Conservation (phyloP, 2,888 invertebrate species). For the Heliconius hortense region DNA sequence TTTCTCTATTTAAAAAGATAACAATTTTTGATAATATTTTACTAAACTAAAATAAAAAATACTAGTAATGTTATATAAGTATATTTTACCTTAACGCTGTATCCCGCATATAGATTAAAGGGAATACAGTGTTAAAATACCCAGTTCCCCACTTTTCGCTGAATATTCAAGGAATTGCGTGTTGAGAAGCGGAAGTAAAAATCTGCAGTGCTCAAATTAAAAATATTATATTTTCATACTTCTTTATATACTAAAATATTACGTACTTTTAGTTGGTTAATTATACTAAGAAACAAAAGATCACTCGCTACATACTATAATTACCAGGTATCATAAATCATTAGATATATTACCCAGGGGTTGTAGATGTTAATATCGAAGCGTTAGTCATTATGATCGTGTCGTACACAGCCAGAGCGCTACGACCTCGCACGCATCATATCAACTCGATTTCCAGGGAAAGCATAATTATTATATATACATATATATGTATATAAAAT, state of each 20-base stretch:
- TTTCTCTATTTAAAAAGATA: conserved; percentile 11
- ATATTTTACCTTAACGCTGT: neutral
- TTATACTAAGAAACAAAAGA: conserved; percentile 24
- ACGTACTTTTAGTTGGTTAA: neutral
- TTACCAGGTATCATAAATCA: conserved; percentile 34
- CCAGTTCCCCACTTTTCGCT: too few species aligned
- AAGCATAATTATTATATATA: conserved; percentile 51
- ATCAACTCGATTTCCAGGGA: conserved; percentile 44
- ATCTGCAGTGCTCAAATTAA: neutral
- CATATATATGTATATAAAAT: conserved; percentile 46
- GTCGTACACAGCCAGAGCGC: conserved; percentile 44
- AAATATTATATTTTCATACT: neutral
- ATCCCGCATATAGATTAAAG: too few species aligned
- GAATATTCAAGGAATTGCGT: too few species aligned
- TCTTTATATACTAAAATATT: neutral
- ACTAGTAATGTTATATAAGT: too few species aligned
- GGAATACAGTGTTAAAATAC: neutral
- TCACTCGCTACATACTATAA: conserved; percentile 20
- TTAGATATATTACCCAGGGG: conserved; percentile 47
- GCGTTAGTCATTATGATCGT: conserved; percentile 49
- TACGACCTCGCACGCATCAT: conserved; percentile 38
- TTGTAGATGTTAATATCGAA: conserved; percentile 60
- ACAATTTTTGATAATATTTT: neutral
- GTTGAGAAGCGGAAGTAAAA: neutral
- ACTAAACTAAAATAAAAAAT: too few species aligned